These are phyloP conservation scores for Diloba caeruleocephala DNA, from an alignment of 2,888 invertebrate species.

Conservation along the genomic window DNA sequence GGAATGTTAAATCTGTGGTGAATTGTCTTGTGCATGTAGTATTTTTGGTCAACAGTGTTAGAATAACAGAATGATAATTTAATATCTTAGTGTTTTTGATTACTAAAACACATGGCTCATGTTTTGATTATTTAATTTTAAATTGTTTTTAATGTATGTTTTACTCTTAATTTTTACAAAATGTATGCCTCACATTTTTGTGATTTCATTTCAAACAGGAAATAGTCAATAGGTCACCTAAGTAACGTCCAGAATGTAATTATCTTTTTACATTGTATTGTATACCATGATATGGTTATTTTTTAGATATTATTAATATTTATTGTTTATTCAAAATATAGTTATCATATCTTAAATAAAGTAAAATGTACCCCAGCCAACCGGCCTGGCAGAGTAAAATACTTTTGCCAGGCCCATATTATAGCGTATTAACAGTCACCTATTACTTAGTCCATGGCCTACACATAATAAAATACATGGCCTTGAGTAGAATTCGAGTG, in stretches of 20 bases:
- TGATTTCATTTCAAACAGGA: constrained; percentile 41
- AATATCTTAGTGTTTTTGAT: constrained; percentile 37
- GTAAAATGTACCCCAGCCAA: constrained; percentile 14
- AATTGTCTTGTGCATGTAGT: constrained; percentile 66
- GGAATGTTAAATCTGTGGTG: constrained; percentile 66
- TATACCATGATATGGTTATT: constrained; percentile 12
- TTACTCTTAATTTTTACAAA: constrained; percentile 33
- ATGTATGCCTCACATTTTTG: constrained; percentile 18
- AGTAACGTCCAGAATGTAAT: constrained; percentile 18
- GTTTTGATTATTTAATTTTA: constrained; percentile 48
- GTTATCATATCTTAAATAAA: constrained; percentile 25
- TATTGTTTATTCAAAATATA: constrained; percentile 36
- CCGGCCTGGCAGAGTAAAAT: constrained; percentile 8
- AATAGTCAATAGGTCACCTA: constrained; percentile 6
- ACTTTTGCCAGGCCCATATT: constrained; percentile 10
- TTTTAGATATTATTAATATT: constrained; percentile 10
- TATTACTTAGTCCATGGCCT: constrained; percentile 41
- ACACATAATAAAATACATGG: constrained; percentile 21
- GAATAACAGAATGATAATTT: constrained; percentile 61
- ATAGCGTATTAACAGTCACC: constrained; percentile 17
- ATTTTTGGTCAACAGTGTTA: constrained; percentile 77
- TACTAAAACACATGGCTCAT: constrained; percentile 39
- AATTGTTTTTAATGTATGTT: constrained; percentile 53
- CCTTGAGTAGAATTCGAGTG: constrained; percentile 23
- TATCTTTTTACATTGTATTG: constrained; percentile 5